Percentiles rank a stretch among this genome's conserved stretches.
These are phyloP conservation scores for Perca flavescens DNA, from an alignment of 2,113 vertebrate species.

Conservation along the genomic window DNA sequence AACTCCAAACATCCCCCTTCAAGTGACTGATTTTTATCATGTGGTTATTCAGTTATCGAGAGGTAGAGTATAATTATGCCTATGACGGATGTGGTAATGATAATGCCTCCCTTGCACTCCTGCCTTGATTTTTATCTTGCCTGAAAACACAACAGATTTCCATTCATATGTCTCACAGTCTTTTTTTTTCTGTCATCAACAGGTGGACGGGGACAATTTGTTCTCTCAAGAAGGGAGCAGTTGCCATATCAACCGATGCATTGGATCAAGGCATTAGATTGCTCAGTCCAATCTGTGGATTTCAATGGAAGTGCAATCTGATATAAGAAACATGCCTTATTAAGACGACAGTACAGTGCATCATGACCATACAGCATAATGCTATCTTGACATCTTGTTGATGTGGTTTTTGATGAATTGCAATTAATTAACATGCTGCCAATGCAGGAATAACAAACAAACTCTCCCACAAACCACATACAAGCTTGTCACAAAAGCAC, in stretches of 20 bases:
- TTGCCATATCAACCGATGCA: conserved; percentile 69
- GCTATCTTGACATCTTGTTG: conserved; percentile 36
- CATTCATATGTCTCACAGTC: background rate
- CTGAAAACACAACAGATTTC: background rate
- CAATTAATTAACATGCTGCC: background rate
- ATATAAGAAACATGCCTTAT: conserved; percentile 20
- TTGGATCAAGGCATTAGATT: conserved; percentile 42
- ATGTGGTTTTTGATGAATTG: conserved; percentile 32
- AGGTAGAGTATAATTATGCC: conserved; percentile 18
- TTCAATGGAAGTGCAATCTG: conserved; percentile 5
- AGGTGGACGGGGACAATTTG: conserved; percentile 55
- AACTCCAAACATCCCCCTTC: background rate
- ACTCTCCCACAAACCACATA: conserved; percentile 4
- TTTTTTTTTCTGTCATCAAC: conserved; percentile 39
- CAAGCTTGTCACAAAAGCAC: conserved; percentile 29
- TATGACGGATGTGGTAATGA: conserved; percentile 35
- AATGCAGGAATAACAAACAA: background rate
- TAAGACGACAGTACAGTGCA: background rate
- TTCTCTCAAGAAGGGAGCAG: conserved; percentile 32
- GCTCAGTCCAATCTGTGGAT: background rate
- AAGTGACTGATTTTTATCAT: conserved; percentile 39
- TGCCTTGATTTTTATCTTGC: conserved; percentile 29
- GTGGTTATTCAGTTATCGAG: conserved; percentile 40
- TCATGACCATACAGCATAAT: background rate
- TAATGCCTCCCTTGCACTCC: background rate